These are phyloP conservation scores for Neosilurus mollespiculum DNA, from an alignment of 2,797 vertebrate genomes.

Conservation along the genomic window DNA sequence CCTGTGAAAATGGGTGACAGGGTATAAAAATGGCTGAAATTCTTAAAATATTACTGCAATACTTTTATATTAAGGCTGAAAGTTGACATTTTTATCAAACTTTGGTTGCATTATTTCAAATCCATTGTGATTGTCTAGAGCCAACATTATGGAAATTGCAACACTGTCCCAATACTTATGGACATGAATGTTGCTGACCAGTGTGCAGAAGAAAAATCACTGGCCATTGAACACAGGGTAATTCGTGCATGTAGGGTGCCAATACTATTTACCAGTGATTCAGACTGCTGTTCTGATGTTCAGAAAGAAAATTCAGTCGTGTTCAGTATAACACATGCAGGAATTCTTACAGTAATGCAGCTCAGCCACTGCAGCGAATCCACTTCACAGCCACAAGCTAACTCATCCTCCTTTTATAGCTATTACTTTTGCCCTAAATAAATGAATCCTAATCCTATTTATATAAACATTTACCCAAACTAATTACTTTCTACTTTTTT, in stretches of 20 bases:
- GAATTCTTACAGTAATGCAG: background rate
- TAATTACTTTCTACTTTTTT: background rate
- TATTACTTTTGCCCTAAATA: background rate
- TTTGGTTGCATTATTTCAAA: too few species aligned
- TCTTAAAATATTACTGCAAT: too few species aligned
- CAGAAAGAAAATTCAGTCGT: background rate
- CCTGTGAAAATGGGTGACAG: too few species aligned
- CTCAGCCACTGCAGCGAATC: background rate
- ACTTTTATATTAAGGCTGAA: too few species aligned
- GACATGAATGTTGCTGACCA: background rate
- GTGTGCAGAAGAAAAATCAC: background rate
- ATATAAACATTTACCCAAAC: background rate
- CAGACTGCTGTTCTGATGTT: background rate
- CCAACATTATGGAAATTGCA: too few species aligned
- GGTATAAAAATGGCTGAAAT: too few species aligned
- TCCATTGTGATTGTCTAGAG: too few species aligned
- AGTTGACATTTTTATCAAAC: too few species aligned
- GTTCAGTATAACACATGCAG: too few species aligned
- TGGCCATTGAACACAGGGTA: background rate
- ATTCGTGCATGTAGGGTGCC: background rate
- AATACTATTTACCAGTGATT: background rate
- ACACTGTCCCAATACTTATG: too few species aligned
- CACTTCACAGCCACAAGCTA: background rate
- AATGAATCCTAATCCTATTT: background rate
- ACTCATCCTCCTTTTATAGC: background rate